Conservation (phyloP, 2,113 vertebrate genomes). For the Eira barbara region DNA sequence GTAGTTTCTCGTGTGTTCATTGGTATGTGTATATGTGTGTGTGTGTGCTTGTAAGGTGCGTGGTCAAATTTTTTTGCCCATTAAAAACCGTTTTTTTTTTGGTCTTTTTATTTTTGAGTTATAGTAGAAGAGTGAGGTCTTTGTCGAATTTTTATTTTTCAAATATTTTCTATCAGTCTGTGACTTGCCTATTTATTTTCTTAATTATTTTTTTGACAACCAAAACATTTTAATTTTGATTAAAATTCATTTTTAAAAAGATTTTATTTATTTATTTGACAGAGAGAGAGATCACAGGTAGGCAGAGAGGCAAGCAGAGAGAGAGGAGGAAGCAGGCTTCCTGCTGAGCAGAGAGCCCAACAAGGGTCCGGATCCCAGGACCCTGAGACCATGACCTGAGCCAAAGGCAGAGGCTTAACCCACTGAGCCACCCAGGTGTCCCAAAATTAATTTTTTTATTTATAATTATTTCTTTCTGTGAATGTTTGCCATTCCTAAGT, state of each 20-base stretch:
- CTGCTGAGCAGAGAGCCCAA: too few relatives aligned
- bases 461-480: background rate
- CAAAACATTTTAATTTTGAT: background rate
- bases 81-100: background rate
- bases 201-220: background rate
- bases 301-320: too few relatives aligned
- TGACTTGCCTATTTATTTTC: background rate
- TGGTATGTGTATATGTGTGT: background rate
- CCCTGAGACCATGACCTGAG: too few relatives aligned
- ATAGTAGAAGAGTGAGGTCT: background rate
- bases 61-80: background rate
- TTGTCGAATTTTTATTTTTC: background rate
- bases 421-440: too few relatives aligned
- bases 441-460: background rate
- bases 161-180: background rate
- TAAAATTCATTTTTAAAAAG: background rate
- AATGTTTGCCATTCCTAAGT: background rate
- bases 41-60: background rate
- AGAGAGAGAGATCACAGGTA: too few relatives aligned
- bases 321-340: too few relatives aligned
- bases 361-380: too few relatives aligned
- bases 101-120: background rate
- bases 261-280: too few relatives aligned
- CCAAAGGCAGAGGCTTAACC: too few relatives aligned
- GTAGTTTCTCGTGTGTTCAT: background rate